phyloP scores from a whole-genome alignment of 2,888 invertebrate species.

The Idaea dimidiata region DNA sequence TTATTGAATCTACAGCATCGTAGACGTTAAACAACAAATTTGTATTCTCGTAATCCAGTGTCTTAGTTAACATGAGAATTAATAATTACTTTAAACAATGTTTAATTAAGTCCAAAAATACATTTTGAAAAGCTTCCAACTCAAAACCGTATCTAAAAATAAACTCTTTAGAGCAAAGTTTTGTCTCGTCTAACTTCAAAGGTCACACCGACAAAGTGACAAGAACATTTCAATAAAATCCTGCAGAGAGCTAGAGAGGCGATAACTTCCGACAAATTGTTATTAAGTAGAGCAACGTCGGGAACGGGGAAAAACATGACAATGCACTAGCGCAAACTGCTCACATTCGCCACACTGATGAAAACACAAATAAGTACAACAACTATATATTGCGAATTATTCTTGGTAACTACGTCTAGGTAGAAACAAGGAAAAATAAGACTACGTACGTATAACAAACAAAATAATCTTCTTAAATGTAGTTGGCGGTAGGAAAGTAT shows the following conservation, averaged over 20 bases:
- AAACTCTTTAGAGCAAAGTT: not conserved
- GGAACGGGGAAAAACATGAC: conserved; percentile 37
- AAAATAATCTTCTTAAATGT: not conserved
- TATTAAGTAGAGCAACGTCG: conserved; percentile 19
- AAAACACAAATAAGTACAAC: conserved; percentile 13
- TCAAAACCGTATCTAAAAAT: not conserved
- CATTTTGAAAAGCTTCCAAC: not conserved
- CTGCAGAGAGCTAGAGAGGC: conserved; percentile 4
- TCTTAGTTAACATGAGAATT: too few relatives aligned
- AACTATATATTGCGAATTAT: not conserved
- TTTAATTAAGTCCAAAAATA: not conserved
- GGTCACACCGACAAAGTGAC: not conserved
- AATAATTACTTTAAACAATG: too few relatives aligned
- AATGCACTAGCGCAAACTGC: conserved; percentile 45
- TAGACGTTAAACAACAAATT: not conserved
- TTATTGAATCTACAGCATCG: not conserved
- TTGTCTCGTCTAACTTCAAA: not conserved
- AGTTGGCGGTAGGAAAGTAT: not conserved
- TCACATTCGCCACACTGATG: conserved; percentile 18
- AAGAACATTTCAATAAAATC: not conserved
- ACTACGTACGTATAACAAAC: not conserved
- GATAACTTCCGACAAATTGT: conserved; percentile 24
- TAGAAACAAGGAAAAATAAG: not conserved
- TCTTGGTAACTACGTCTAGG: not conserved
- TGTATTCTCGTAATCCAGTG: too few relatives aligned